phyloP scores from a whole-genome alignment of 2,888 invertebrate species.

The Meghimatium bilineatum region DNA sequence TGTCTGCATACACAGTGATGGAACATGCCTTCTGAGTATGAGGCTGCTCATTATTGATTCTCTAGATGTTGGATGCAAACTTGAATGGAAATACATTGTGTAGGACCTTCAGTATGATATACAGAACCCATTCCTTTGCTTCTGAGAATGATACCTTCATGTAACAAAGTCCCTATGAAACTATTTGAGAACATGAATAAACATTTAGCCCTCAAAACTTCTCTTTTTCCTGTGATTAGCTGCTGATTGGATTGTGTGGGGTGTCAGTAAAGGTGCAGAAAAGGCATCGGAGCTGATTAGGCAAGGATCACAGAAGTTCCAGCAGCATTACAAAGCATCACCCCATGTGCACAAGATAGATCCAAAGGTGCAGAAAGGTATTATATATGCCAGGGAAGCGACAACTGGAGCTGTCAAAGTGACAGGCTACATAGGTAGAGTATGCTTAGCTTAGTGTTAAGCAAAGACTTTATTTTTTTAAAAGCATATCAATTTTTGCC shows the following conservation, averaged over 20 bases:
- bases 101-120: background rate
- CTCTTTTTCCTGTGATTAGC: conserved; percentile 56
- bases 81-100: too few relatives aligned
- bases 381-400: conserved; percentile 83
- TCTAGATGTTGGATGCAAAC: too few relatives aligned
- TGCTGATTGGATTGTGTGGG: conserved; percentile 84
- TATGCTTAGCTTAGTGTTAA: background rate
- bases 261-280: conserved; percentile 83
- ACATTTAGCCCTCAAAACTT: background rate
- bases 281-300: conserved; percentile 82
- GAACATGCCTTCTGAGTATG: too few relatives aligned
- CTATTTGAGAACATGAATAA: background rate
- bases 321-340: conserved; percentile 79
- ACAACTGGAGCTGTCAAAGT: conserved; percentile 62
- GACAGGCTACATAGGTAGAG: conserved; percentile 37
- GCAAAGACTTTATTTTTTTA: background rate
- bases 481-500: too few relatives aligned
- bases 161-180: too few relatives aligned
- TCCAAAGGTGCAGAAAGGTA: conserved; percentile 81
- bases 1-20: too few relatives aligned
- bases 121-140: too few relatives aligned
- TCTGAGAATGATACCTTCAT: too few relatives aligned
- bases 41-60: too few relatives aligned
- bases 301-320: conserved; percentile 82
- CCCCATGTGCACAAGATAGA: conserved; percentile 79